Base-by-base conservation (phyloP, 2,797 vertebrate genomes). In the Sebastes diploproa region DNA sequence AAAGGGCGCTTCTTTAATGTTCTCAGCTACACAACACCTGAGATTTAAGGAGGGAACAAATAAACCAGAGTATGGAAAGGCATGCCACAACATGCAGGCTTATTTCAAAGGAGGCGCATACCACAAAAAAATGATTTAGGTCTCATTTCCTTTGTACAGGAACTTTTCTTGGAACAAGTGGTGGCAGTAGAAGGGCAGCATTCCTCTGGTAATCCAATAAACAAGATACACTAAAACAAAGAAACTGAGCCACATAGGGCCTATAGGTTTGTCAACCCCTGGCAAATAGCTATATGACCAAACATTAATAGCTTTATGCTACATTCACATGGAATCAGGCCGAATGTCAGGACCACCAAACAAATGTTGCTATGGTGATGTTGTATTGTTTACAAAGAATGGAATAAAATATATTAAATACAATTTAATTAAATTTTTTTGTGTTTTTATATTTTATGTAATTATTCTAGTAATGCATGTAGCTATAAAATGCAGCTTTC, bases 1-100 rank as follows among this genome's bases (percentile, higher is more conserved):
- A 7, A 1, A 30, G 74, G 81, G 81, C 34, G 73, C 83, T 83
- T 72, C 81, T 88, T 81, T 80, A 72, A 79, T 63, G 79, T 75
- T 75, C 65, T 34, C 46, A 56, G 56, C 67, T 56, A 60, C 71
- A 73, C 63, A 85, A 38, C 77, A 66, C 34, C 42, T 36, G 65
- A 74, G 79, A 82, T 74, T 80, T 81, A 62, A 74, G 23, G 50
- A 75, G 63, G 56, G 54, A 84, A 38, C 61, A 69, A 66, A 55
- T 67, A 56, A 77, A 64, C 61, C 42, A 36, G 13, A 77, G 62
- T 20, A 34, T 30, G 18, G 46, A 23, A 65, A 62, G 67, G 34
- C 77, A 23, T 75, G 84, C 56, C 60, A 46, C 27, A 50, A 72
- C 79, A 65, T 18, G 83, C 5, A 42, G 61, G 46, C 16, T 63